Conservation (phyloP, 2,888 invertebrate species). For the Omphaloscelis lunosa region DNA sequence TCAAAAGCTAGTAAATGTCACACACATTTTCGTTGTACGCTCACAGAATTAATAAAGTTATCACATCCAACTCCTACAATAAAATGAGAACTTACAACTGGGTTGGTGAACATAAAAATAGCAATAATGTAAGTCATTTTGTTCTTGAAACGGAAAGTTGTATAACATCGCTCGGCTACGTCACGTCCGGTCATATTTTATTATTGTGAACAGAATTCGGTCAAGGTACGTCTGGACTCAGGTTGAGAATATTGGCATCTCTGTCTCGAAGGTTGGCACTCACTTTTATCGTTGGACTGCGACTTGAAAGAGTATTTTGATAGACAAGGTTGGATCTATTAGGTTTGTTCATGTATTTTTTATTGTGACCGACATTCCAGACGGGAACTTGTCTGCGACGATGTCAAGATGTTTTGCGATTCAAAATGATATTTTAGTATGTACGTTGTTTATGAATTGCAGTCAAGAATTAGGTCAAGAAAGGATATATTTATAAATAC, state of each 20-base stretch:
- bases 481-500: not conserved
- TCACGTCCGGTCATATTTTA: slow-evolving; percentile 74
- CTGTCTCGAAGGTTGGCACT: slow-evolving; percentile 48
- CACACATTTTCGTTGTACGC: slow-evolving; percentile 42
- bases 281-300: slow-evolving; percentile 44
- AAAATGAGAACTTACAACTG: slow-evolving; percentile 53
- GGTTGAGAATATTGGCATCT: slow-evolving; percentile 61
- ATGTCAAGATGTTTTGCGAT: not conserved
- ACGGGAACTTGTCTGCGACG: not conserved
- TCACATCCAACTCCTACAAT: slow-evolving; percentile 50
- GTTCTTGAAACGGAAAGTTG: slow-evolving; percentile 61
- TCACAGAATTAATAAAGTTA: slow-evolving; percentile 53
- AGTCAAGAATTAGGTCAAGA: not conserved
- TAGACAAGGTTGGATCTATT: not conserved
- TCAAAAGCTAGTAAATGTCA: slow-evolving; percentile 56
- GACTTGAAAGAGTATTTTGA: slow-evolving; percentile 35
- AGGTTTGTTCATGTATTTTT: slow-evolving; percentile 27
- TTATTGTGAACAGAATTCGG: slow-evolving; percentile 69
- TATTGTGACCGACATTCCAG: slow-evolving; percentile 16
- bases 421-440: not conserved
- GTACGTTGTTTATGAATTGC: not conserved
- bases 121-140: slow-evolving; percentile 51
- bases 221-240: slow-evolving; percentile 70
- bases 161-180: slow-evolving; percentile 68
- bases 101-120: slow-evolving; percentile 54